phyloP scores from a whole-genome alignment of 2,888 invertebrate genomes.

The Hirudinaria manillensis region DNA sequence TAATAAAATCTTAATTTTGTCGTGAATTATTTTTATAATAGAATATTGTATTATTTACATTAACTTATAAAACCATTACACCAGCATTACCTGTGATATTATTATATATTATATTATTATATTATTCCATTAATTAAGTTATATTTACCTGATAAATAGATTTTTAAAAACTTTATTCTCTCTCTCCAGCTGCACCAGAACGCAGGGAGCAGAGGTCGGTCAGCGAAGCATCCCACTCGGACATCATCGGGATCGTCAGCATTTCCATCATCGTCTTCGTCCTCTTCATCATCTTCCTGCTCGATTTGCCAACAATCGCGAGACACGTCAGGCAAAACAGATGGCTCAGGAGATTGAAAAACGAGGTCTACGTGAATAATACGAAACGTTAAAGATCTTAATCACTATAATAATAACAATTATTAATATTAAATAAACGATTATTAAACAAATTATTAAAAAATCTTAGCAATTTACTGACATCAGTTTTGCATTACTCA shows the following conservation, averaged over 20 bases:
- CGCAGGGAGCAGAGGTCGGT: background rate
- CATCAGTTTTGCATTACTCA: no score
- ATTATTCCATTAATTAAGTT: background rate
- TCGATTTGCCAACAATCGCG: slow-evolving; percentile 22
- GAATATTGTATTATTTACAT: no score
- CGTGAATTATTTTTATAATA: no score
- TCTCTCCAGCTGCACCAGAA: background rate
- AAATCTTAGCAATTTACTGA: no score
- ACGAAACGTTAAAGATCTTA: no score
- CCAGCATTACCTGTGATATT: background rate
- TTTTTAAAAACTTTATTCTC: background rate
- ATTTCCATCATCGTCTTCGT: slow-evolving; percentile 20
- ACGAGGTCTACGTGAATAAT: no score
- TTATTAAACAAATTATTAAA: no score
- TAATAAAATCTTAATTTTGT: no score
- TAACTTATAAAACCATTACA: background rate
- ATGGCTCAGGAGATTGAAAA: background rate
- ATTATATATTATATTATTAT: background rate
- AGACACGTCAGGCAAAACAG: slow-evolving; percentile 2
- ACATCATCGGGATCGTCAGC: slow-evolving; percentile 23
- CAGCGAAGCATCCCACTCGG: slow-evolving; percentile 20
- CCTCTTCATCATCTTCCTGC: slow-evolving; percentile 18
- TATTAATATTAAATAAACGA: no score
- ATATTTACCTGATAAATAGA: background rate
- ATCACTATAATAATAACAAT: no score